Percentiles rank a stretch among this genome's conserved stretches.
Conservation (phyloP, 2,113 vertebrate genomes). For the Vanacampus margaritifer region DNA sequence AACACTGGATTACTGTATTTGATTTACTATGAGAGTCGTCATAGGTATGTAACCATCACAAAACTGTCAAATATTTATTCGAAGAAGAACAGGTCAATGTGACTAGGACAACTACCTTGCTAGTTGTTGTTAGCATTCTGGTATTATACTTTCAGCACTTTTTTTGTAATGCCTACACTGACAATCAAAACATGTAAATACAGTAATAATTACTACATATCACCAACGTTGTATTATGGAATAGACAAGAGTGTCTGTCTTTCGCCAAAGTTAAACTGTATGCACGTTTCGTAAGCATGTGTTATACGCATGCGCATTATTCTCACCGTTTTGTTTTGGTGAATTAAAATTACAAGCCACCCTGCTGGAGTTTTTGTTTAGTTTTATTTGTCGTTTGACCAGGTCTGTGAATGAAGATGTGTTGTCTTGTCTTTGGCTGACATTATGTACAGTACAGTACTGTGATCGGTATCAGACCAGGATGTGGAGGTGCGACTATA, state of each 20-base stretch:
- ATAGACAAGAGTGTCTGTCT: not conserved
- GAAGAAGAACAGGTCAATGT: conserved; percentile 20
- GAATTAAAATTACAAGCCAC: too few relatives aligned
- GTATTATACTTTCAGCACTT: not conserved
- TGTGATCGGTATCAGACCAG: too few relatives aligned
- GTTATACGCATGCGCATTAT: conserved; percentile 51
- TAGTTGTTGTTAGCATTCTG: conserved; percentile 12
- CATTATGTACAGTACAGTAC: too few relatives aligned
- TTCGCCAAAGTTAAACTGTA: not conserved
- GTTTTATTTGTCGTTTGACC: too few relatives aligned
- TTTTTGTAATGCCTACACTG: accelerated
- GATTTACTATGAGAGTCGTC: conserved; percentile 66
- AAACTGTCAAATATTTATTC: not conserved
- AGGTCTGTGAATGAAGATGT: too few relatives aligned
- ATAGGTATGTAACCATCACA: conserved; percentile 61
- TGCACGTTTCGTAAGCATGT: conserved; percentile 54
- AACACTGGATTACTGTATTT: accelerated
- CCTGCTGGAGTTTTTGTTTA: too few relatives aligned
- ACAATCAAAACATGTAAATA: accelerated
- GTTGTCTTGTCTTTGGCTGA: too few relatives aligned
- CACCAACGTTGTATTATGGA: not conserved
- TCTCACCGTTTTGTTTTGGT: too few relatives aligned
- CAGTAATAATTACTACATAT: accelerated
- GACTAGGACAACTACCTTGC: conserved; percentile 10
- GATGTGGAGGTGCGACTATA: too few relatives aligned